These are phyloP conservation scores for Syrmaticus mikado DNA, from an alignment of 2,113 vertebrate species.

Conservation along the genomic window DNA sequence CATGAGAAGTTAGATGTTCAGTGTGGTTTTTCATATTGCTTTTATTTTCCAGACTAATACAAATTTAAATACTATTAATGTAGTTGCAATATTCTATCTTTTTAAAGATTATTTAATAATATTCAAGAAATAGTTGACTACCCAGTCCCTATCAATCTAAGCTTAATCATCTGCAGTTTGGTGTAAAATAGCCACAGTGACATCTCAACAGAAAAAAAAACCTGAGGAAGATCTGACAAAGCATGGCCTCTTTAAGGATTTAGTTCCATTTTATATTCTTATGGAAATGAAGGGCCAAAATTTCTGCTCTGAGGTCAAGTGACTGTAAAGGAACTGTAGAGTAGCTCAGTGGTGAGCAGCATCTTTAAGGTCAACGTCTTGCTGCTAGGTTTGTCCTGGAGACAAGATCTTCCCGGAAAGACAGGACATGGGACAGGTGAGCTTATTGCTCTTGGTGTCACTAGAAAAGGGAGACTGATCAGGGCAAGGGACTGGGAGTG, in stretches of 20 bases:
- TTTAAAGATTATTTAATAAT: not conserved
- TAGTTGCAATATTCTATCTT: not conserved
- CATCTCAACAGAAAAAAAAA: not conserved
- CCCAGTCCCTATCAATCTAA: not conserved
- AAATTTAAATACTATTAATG: not conserved
- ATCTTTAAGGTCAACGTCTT: not conserved
- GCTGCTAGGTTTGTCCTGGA: not conserved
- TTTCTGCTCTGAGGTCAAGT: not conserved
- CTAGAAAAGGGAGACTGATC: not conserved
- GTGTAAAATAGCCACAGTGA: not conserved
- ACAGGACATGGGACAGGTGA: not conserved
- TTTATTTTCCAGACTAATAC: not conserved
- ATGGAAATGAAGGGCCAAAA: not conserved
- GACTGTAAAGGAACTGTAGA: not conserved
- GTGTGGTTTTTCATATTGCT: not conserved
- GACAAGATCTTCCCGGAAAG: not conserved
- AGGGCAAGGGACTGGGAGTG: not conserved
- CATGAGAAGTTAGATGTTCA: not conserved
- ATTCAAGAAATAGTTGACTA: not conserved
- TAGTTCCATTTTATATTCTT: not conserved
- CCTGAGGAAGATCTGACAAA: not conserved
- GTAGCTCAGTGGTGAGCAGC: rapidly evolving
- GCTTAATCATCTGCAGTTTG: not conserved
- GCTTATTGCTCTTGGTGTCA: not conserved
- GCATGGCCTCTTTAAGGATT: not conserved